Evolutionary conservation across 2,888 invertebrate genomes (phyloP), one percentile per base, ranked within the genome.

Genomic region (Dynastes hyllus): DNA sequence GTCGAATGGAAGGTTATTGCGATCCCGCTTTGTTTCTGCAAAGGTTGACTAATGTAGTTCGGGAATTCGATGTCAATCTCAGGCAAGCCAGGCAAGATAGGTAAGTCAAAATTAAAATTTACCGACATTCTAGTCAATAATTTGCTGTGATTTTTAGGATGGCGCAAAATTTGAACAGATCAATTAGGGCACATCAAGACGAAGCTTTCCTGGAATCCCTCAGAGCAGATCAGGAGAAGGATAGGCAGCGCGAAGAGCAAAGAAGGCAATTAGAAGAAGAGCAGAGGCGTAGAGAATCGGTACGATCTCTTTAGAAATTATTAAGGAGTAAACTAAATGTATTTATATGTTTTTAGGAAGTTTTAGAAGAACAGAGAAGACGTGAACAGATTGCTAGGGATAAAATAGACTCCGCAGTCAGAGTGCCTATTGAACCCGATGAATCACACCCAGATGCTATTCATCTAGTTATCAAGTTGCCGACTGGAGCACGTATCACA

Each of bases 221-320:
- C 58, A 92, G 94, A 58, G 97, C 97, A 0, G 98, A 99, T 89
- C 97, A 98, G 88, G 97, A 98, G 88, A 98, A 98, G 90, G 98
- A 98, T 88, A 91, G 95, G 0, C 90, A 91, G 70, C 92, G 93
- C 53, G 92, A 92, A 83, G 92, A 93, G 81, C 93, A 93, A 83
- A 90, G 88, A 63, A 85, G 89, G 13, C 89, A 90, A 77, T 91
- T 91, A 27, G 91, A 92, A 81, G 92, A 92, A 83, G 90, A 91
- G 84, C 89, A 89, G 86, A 89, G 85, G 82, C 87, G 84, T 84
- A 81, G 87, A 83, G 88, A 88, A 83, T 87, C 88, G 84, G 88
- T 87, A 77, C 80, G 80, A 45, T 51, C 6, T 45, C 11, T 45
- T 45, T 32, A 71, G 4, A 4, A 27, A 51, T n/a, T 65, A 55